These are phyloP conservation scores for Ginglymostoma cirratum DNA, from an alignment of 2,113 vertebrate genomes.

Conservation along the genomic window DNA sequence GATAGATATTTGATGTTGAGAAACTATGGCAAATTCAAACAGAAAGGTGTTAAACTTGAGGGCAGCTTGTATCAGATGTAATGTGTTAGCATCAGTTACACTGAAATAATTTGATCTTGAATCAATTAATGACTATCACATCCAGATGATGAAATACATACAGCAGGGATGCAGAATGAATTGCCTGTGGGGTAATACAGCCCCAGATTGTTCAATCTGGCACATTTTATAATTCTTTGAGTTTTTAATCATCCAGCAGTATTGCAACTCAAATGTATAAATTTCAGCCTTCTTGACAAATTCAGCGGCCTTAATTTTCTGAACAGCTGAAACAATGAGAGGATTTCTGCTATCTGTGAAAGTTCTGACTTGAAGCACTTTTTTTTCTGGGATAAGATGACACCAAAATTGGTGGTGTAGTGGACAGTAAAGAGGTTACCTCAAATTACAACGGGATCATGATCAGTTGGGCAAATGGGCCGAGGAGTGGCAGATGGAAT, in stretches of 20 bases:
- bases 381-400: too few species aligned
- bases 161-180: background rate
- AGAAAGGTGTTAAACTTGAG: background rate
- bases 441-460: too few species aligned
- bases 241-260: background rate
- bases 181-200: background rate
- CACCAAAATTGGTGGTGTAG: too few species aligned
- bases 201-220: background rate
- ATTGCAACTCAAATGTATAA: background rate
- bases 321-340: too few species aligned
- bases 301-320: background rate
- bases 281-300: background rate
- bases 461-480: too few species aligned
- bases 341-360: too few species aligned
- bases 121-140: background rate
- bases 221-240: constrained; percentile 4
- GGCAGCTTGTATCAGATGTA: background rate
- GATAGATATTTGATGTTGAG: background rate
- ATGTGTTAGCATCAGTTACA: background rate
- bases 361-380: too few species aligned
- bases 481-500: too few species aligned
- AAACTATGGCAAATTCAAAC: background rate
- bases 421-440: too few species aligned
- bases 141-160: constrained; percentile 2
- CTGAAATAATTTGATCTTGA: background rate